These are phyloP conservation scores for Stigmatopora nigra DNA, from an alignment of 2,113 vertebrate genomes.

Conservation along the genomic window DNA sequence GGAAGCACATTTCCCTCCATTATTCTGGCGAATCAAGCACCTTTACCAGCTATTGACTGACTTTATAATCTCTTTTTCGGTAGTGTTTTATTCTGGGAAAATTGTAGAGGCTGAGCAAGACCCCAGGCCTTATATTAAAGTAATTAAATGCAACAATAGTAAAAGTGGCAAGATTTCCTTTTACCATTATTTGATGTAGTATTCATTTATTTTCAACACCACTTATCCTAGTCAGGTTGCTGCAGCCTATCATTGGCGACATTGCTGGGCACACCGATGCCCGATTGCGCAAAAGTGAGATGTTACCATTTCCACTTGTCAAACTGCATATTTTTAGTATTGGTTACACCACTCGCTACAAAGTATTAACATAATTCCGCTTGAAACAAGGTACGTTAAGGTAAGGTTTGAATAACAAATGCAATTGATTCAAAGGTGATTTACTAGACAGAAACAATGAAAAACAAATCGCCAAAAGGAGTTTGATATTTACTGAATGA, in stretches of 20 bases:
- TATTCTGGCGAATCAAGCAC: slow-evolving; percentile 58
- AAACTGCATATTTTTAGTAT: neutral
- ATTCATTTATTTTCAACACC: no score
- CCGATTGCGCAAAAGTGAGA: neutral
- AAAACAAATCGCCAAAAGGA: slow-evolving; percentile 37
- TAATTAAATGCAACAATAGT: no score
- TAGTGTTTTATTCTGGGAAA: neutral
- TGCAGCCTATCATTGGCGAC: no score
- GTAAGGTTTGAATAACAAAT: neutral
- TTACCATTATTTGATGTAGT: no score
- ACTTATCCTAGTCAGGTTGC: no score
- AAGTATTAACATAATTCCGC: slow-evolving; percentile 1
- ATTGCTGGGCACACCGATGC: no score
- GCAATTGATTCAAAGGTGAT: slow-evolving; percentile 29
- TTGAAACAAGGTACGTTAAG: slow-evolving; percentile 18
- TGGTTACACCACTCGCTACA: neutral
- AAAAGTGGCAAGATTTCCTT: no score
- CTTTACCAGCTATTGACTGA: slow-evolving; percentile 28
- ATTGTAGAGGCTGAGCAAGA: slow-evolving; percentile 20
- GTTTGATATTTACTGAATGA: slow-evolving; percentile 29
- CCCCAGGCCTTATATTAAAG: no score
- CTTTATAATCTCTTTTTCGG: neutral
- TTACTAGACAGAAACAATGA: slow-evolving; percentile 34
- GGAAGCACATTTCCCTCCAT: slow-evolving; percentile 56
- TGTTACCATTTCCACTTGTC: neutral